A percentile compares a stretch with the other conserved stretches of the same genome.
Evolutionary conservation across 2,113 vertebrate species (phyloP).

Genomic region (Chamaetylas fuelleborni): DNA sequence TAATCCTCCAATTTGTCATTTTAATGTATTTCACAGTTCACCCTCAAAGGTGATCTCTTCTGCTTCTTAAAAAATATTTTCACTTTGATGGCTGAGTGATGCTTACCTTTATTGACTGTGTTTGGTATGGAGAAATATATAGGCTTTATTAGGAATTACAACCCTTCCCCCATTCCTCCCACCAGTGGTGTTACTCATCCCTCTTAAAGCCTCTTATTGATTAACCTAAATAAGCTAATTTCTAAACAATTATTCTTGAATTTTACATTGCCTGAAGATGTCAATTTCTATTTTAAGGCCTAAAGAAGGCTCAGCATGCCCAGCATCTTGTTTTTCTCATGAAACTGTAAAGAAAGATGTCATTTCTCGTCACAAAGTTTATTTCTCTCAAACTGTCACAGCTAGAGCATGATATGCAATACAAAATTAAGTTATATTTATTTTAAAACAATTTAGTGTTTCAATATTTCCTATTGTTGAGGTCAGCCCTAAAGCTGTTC

Average conservation of each 20-base stretch:
- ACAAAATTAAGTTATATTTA: neutral
- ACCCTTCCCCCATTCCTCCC: neutral
- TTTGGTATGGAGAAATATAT: neutral
- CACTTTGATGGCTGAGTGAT: neutral
- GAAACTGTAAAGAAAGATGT: neutral
- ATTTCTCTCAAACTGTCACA: neutral
- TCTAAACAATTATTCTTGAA: neutral
- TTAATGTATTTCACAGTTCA: neutral
- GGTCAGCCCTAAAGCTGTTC: neutral
- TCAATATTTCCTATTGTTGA: neutral
- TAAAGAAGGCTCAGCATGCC: neutral
- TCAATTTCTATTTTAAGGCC: neutral
- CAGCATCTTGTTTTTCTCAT: neutral
- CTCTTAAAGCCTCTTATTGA: neutral
- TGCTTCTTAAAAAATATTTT: neutral
- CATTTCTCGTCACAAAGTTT: neutral
- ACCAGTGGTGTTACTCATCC: neutral
- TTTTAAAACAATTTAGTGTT: neutral
- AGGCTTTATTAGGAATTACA: neutral
- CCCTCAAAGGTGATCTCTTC: neutral
- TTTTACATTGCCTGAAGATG: neutral
- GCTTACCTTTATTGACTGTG: neutral
- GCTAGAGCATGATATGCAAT: neutral
- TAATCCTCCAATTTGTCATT: neutral
- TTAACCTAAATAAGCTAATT: neutral